phyloP scores from a whole-genome alignment of 2,113 vertebrate species.

The Lampris megalopsis region DNA sequence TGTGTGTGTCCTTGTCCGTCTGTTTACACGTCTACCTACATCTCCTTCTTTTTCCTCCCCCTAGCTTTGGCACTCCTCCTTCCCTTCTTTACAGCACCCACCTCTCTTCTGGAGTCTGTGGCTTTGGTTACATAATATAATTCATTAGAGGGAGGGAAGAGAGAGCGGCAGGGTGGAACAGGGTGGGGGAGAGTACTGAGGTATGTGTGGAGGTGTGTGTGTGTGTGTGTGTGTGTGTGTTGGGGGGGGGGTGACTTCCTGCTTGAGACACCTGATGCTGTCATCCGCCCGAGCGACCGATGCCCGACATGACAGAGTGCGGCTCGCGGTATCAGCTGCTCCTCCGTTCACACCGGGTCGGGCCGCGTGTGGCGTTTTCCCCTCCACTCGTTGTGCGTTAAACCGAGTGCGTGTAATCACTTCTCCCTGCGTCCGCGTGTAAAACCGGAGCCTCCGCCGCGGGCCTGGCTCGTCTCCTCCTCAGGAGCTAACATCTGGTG shows the following conservation, averaged over 20 bases:
- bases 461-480: constrained; percentile 52
- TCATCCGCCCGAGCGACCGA: constrained; percentile 27
- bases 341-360: background rate
- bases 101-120: constrained; percentile 41
- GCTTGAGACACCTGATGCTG: constrained; percentile 47
- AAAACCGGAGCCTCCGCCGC: constrained; percentile 17
- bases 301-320: constrained; percentile 15
- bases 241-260: constrained; percentile 30
- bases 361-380: too few relatives aligned
- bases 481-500: constrained; percentile 71
- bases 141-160: constrained; percentile 48
- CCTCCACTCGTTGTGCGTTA: background rate
- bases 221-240: too few relatives aligned
- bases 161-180: constrained; percentile 37
- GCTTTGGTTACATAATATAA: constrained; percentile 58
- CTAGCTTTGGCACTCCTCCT: constrained; percentile 32
- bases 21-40: constrained; percentile 29
- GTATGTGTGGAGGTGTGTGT: background rate
- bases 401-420: too few relatives aligned
- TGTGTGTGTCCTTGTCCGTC: constrained; percentile 28
- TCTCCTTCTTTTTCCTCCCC: background rate
- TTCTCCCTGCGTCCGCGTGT: constrained; percentile 1
- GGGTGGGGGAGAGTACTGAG: constrained; percentile 29
- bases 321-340: background rate
- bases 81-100: constrained; percentile 28